phyloP scores from a whole-genome alignment of 2,888 invertebrate genomes.

The Nomada fucata region DNA sequence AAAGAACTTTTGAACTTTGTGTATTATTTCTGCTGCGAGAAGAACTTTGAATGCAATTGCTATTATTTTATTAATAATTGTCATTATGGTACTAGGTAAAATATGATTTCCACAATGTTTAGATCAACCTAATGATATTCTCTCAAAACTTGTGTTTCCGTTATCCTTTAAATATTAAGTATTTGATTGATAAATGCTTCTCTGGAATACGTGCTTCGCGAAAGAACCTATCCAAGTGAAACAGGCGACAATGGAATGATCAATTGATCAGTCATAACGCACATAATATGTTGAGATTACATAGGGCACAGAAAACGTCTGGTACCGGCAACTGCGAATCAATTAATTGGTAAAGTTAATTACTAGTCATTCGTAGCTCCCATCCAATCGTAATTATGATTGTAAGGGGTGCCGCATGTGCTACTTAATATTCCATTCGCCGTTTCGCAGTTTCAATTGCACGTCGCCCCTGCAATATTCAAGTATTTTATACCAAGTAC shows the following conservation, averaged over 20 bases:
- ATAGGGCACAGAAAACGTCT: background rate
- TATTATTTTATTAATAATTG: no score
- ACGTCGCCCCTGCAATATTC: background rate
- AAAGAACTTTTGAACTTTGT: no score
- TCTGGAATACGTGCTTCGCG: background rate
- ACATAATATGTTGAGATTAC: slow-evolving; percentile 20
- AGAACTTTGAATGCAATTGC: no score
- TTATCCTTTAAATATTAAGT: no score
- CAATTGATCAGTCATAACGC: slow-evolving; percentile 10
- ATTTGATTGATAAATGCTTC: background rate
- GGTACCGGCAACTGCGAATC: background rate
- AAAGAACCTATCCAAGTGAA: background rate
- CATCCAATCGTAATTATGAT: slow-evolving; percentile 12
- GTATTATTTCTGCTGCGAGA: no score
- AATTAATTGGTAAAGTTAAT: slow-evolving; percentile 27
- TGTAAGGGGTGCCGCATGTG: background rate
- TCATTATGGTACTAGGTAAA: no score
- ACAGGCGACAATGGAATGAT: slow-evolving; percentile 7
- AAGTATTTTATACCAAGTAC: background rate
- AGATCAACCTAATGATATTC: background rate
- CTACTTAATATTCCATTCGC: slow-evolving; percentile 27
- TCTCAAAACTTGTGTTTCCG: background rate
- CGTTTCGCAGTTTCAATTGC: slow-evolving; percentile 7
- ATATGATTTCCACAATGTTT: no score
- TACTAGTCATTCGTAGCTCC: slow-evolving; percentile 7